Evolutionary conservation across 1,140 invertebrate genomes (phyloP).

Genomic region (Lerema accius): DNA sequence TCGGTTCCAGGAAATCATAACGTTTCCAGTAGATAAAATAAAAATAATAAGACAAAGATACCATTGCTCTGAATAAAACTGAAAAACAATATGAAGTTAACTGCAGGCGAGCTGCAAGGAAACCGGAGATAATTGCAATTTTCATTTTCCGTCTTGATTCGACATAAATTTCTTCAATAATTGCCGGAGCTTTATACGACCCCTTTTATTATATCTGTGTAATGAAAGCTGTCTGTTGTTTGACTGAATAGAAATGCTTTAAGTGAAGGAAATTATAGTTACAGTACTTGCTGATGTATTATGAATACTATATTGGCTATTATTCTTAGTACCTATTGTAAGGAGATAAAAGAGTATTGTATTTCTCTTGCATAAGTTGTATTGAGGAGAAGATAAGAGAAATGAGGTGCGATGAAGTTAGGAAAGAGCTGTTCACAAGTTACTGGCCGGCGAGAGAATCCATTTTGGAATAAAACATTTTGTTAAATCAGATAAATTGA

Average conservation of each 20-base stretch:
- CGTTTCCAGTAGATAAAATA: conserved; percentile 13
- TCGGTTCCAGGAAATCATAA: conserved; percentile 32
- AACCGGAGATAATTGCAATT: conserved; percentile 30
- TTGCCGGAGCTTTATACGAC: conserved; percentile 21
- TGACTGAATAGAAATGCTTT: conserved; percentile 1
- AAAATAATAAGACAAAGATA: conserved; percentile 27
- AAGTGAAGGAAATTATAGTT: too few species aligned
- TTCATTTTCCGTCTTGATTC: conserved; percentile 32
- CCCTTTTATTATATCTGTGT: conserved; percentile 7
- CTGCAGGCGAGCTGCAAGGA: conserved; percentile 20
- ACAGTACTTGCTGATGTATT: too few species aligned
- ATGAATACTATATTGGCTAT: too few species aligned
- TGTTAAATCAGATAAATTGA: too few species aligned
- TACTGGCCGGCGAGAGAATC: too few species aligned
- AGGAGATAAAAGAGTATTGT: too few species aligned
- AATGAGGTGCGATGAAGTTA: too few species aligned
- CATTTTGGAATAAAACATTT: too few species aligned
- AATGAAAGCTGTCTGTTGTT: conserved; percentile 19
- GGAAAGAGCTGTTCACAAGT: too few species aligned
- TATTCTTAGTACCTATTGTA: too few species aligned
- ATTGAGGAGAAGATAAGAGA: too few species aligned
- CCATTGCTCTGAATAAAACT: conserved; percentile 33
- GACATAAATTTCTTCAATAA: conserved; percentile 30
- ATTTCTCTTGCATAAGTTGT: too few species aligned
- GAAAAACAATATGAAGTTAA: conserved; percentile 29